Base-by-base conservation (phyloP, 2,113 vertebrate species). In the Poecile atricapillus region DNA sequence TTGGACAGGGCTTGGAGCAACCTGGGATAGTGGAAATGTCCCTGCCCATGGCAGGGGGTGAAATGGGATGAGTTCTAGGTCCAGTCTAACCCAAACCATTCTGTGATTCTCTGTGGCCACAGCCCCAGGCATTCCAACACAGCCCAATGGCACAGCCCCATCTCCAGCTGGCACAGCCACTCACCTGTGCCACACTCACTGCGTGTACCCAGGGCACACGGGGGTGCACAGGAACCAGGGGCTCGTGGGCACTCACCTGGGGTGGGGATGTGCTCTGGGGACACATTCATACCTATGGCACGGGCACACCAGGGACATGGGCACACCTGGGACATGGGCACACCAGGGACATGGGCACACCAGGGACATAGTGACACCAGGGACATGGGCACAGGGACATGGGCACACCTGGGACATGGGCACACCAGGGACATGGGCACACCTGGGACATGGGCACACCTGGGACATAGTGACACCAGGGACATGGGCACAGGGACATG, bases 141-240 rank as follows among this genome's bases (percentile, higher is more conserved):
- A 10, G 1, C 2, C 35, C 53, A 1, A 0, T 0, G 16, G 59
- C 60, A n/a, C 7, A 5, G 43, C 37, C 30, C 28, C 37, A 5
- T 1, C 65, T 43, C 23, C 89, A 13, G 70, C 69, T 5, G 62
- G 46, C 62, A 59, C 4, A 7, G 55, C 44, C 43, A 7, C 12
- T 14, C 35, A 31, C 47, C 64, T 6, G 44, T 7, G 55, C 39
- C 43, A 7, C 12, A 21, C 37, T 58, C 37, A 2, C 50, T 4
- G 22, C 21, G 1, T 3, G 62, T 4, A 5, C 23, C 37, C 55
- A 18, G 35, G 37, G 68, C 46, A 80, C 39, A 4, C 2, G 1
- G 0, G 43, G 33, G 0, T 4, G 27, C 46, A 31, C 27, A 4
- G 2, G 15, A 0, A 5, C 0, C 30, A 4, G 58, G 33, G 14